Conservation (phyloP, 2,113 vertebrate genomes). For the Lasiurus cinereus region DNA sequence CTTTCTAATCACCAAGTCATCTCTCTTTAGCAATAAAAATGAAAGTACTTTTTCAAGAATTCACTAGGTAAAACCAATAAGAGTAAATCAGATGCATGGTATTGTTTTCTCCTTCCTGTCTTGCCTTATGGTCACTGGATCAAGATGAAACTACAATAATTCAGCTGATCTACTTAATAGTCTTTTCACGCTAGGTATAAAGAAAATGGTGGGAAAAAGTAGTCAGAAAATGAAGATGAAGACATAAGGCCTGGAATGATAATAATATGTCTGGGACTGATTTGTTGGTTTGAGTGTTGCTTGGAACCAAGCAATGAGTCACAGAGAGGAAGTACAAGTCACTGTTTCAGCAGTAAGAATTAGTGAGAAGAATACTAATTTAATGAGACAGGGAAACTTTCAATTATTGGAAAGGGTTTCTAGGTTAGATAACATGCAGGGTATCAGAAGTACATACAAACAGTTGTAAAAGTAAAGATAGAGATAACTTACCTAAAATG, state of each 20-base stretch:
- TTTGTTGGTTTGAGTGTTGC: not conserved
- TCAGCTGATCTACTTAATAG: not conserved
- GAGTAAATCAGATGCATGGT: not conserved
- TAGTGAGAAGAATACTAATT: not conserved
- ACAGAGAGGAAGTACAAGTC: not conserved
- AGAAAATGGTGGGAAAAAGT: not conserved
- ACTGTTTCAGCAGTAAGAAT: not conserved
- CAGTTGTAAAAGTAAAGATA: not conserved
- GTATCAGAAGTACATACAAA: not conserved
- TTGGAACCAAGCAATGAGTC: too few relatives aligned
- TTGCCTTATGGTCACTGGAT: not conserved
- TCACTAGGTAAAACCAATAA: not conserved
- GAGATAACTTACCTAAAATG: not conserved
- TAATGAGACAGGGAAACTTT: too few relatives aligned
- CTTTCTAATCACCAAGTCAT: constrained; percentile 28
- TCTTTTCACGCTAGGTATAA: not conserved
- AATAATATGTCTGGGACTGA: not conserved
- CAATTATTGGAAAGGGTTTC: not conserved
- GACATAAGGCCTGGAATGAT: not conserved
- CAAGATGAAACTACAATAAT: not conserved
- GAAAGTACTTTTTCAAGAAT: not conserved
- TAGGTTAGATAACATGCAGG: not conserved
- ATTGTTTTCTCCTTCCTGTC: not conserved
- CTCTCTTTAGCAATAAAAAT: not conserved
- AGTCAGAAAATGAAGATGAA: not conserved